Percentiles rank a stretch among this genome's conserved stretches.
Evolutionary conservation across 2,888 invertebrate species (phyloP).

Genomic region (Pristionchus maxplancki): DNA sequence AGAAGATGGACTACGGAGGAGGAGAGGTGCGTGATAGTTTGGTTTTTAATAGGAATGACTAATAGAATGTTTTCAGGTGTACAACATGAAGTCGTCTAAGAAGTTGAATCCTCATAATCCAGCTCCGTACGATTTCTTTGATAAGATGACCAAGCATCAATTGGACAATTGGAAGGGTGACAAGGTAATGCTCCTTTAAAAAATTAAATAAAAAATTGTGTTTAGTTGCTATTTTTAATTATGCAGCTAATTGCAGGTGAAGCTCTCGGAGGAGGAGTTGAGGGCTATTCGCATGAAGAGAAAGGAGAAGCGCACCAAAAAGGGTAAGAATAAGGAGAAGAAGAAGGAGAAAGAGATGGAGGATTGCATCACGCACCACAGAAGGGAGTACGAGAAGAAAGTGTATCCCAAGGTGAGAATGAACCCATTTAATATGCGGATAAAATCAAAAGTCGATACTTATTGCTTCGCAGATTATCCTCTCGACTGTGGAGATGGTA

Average conservation of each 20-base stretch:
- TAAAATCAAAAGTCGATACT: too few relatives aligned
- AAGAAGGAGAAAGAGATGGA: neutral
- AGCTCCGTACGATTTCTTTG: neutral
- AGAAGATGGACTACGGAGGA: neutral
- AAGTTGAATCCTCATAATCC: neutral
- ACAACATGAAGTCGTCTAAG: neutral
- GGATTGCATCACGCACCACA: neutral
- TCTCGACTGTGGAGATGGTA: neutral
- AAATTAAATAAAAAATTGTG: neutral
- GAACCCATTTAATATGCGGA: too few relatives aligned
- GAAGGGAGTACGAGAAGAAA: conserved; percentile 8
- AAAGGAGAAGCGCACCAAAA: neutral
- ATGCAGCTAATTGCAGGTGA: neutral
- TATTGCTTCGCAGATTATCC: neutral
- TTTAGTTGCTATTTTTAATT: neutral
- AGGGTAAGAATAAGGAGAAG: neutral
- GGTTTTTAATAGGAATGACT: neutral
- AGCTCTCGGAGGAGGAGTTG: neutral
- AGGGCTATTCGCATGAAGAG: neutral
- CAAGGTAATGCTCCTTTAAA: neutral
- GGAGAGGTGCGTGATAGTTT: neutral
- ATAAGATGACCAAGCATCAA: neutral
- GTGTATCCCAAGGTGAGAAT: neutral
- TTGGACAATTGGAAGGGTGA: neutral
- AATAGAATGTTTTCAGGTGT: neutral